Base-by-base conservation (phyloP, 2,888 invertebrate species). In the Horisme vitalbata region DNA sequence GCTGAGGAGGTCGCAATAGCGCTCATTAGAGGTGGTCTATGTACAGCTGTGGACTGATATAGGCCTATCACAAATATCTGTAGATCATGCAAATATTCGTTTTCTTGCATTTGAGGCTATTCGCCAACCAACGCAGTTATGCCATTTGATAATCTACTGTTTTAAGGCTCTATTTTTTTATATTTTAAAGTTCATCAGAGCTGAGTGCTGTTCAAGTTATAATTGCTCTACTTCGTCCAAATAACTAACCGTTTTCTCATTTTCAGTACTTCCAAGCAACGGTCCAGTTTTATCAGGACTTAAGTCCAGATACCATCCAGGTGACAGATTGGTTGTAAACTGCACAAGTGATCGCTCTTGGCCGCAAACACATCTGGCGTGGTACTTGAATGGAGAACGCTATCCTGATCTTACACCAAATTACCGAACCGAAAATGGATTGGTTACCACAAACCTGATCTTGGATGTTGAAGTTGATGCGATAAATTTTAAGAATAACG, bases 381-480 rank as follows among this genome's bases (percentile, higher is more conserved):
- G 96, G 96, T 94, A 94, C 89, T 94, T 96, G 79, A 96, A 96
- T 80, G 95, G 94, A 30, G 93, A 95, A 66, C 94, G 93, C 65
- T 90, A 91, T 30, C 87, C 91, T 39, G 68, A 81, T 15, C 71
- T 74, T 6, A 72, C 86, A 5, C 80, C 87, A 1, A 71, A 45
- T 3, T 67, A 76, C 41, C 75, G 78, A 39, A 75, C 78, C 30
- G 85, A 84, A 48, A 75, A 83, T 13, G 90, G 92, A 13, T 86
- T 95, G 59, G 93, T 94, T 78, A 93, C 93, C 41, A 93, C 94
- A 21, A 91, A 92, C 20, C 80, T 95, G 36, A 92, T 93, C 27
- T 87, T 96, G 61, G 93, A 94, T 80, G 95, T 95, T 79, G 90
- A 91, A 66, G 93, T 95, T 59, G 91, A 91, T 53, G 90, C 90